These are phyloP conservation scores for Heliocidaris erythrogramma DNA, from an alignment of 35 echinoderm and acorn worm genomes.

Conservation along the genomic window DNA sequence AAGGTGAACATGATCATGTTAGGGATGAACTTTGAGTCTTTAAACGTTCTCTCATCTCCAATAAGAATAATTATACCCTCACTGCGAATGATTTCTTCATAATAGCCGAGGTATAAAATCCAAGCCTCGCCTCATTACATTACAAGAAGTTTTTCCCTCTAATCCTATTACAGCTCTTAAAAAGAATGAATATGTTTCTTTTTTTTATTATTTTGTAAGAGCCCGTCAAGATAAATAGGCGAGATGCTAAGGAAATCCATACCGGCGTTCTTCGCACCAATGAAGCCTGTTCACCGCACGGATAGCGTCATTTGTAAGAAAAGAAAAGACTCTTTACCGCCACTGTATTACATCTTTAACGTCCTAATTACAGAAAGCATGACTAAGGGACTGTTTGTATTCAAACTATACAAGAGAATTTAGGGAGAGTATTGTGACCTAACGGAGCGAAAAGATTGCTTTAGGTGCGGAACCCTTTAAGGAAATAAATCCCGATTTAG, in stretches of 20 bases:
- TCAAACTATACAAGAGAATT: not conserved
- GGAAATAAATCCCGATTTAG: not conserved
- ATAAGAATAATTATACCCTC: not conserved
- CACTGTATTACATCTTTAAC: not conserved
- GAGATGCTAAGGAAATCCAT: not conserved
- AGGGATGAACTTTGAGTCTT: not conserved
- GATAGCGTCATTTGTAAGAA: not conserved
- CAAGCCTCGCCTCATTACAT: not conserved
- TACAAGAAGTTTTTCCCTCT: not conserved
- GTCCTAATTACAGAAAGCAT: not conserved
- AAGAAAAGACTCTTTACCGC: not conserved
- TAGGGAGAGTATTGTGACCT: not conserved
- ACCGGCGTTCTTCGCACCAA: not conserved
- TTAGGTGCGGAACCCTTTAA: conserved; percentile 1
- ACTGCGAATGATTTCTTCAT: not conserved
- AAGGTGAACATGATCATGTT: not conserved
- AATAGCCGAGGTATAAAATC: not conserved
- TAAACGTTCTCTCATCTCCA: not conserved
- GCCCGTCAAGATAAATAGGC: not conserved
- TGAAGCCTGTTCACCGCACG: not conserved
- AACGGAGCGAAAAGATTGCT: not conserved
- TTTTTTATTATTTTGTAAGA: not conserved
- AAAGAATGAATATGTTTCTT: not conserved
- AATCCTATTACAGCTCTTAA: not conserved
- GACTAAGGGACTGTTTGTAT: not conserved